phyloP scores from a whole-genome alignment of 1,140 invertebrate species.

The Bombyx mandarina region DNA sequence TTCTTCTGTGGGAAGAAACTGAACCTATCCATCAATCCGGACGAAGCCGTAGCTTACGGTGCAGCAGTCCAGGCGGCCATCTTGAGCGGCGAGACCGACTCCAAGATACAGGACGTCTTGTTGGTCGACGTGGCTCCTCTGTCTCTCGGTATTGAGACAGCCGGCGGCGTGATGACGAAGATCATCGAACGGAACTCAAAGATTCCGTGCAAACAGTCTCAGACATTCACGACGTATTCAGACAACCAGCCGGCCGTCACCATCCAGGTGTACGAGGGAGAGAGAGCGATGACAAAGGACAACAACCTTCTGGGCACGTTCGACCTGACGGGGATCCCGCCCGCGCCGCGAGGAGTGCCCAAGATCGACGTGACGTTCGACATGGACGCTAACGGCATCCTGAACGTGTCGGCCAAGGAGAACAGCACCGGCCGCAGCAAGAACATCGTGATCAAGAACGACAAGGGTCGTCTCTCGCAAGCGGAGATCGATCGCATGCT shows the following conservation, averaged over 20 bases:
- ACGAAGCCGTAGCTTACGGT: conserved; percentile 70
- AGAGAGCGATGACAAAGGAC: conserved; percentile 82
- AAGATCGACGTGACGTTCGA: conserved; percentile 82
- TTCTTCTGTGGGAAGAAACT: conserved; percentile 67
- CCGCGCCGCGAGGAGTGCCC: conserved; percentile 84
- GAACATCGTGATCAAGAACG: conserved; percentile 91
- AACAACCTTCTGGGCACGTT: conserved; percentile 85
- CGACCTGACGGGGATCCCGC: conserved; percentile 84
- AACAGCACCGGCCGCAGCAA: conserved; percentile 81
- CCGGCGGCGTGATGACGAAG: conserved; percentile 76
- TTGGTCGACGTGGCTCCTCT: conserved; percentile 71
- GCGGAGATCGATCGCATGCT: conserved; percentile 95
- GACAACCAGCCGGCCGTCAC: conserved; percentile 81
- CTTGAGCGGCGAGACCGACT: conserved; percentile 69
- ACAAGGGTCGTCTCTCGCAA: conserved; percentile 91
- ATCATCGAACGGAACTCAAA: conserved; percentile 73
- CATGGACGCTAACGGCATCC: conserved; percentile 79
- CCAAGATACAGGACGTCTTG: conserved; percentile 70
- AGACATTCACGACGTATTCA: conserved; percentile 77
- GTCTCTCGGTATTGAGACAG: conserved; percentile 28
- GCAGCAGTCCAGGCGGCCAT: conserved; percentile 68
- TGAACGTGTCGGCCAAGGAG: conserved; percentile 76
- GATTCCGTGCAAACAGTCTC: conserved; percentile 76
- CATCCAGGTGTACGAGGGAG: conserved; percentile 79
- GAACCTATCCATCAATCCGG: conserved; percentile 71